Evolutionary conservation across 2,888 invertebrate genomes (phyloP), one percentile per base, ranked within the genome.

Genomic region (Drosophila basisetae): DNA sequence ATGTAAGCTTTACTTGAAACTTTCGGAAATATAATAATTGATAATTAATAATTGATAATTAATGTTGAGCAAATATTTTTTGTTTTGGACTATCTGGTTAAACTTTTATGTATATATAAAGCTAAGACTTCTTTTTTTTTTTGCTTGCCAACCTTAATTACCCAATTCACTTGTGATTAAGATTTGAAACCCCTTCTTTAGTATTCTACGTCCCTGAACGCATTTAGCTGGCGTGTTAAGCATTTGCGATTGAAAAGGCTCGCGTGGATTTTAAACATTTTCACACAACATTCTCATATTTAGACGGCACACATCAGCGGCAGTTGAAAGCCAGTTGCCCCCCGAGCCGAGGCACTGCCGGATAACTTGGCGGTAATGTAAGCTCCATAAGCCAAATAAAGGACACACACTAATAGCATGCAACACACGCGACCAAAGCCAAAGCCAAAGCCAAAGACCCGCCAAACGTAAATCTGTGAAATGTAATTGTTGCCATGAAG

Each of bases 401-500:
- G 85, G 89, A 90, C 91, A 84, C 82, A 73, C 81, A 90, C 76
- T 74, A 90, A 78, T 75, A 84, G 83, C 85, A 85, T 85, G 85
- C 85, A 90, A 89, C 85, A 85, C 85, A 85, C 91, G 90, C 90
- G 90, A 87, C 76, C 88, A 76, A 68, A 76, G 68, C 65, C 22
- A 43, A 13, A 43, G 43, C 43, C 43, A n/a, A 43, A 43, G n/a
- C 22, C 47, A 47, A 47, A 47, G 47, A 73, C 73, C 67, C 80
- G 58, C 59, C 80, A 84, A 85, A 83, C 72, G 90, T 80, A 89
- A 87, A 91, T 87, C 91, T 87, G 85, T 87, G 90, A 87, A 87
- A 91, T 87, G 87, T 87, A 87, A 90, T 91, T 87, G 87, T 87
- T 91, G 89, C 91, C 91, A 90, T 91, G 91, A 91, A 88, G 78